Evolutionary conservation across 1,140 invertebrate genomes (phyloP).

Genomic region (Bombus sibiricus): DNA sequence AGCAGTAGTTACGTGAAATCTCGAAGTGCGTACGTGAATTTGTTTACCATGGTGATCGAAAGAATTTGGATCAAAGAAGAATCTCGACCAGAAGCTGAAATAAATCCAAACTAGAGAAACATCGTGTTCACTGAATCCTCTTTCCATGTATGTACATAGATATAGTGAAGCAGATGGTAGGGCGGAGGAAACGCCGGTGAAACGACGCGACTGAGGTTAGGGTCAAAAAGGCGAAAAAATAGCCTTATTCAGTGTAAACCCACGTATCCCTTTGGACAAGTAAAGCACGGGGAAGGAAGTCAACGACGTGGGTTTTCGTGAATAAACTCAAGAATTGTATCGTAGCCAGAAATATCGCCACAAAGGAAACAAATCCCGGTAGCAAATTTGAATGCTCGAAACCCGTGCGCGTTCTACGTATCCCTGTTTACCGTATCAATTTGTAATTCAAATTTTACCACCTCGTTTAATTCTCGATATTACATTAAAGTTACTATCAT

Average conservation of each 20-base stretch:
- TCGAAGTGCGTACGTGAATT: constrained; percentile 29
- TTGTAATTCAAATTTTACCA: neutral
- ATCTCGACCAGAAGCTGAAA: constrained; percentile 7
- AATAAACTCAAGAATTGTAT: constrained; percentile 52
- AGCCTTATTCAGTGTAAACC: constrained; percentile 46
- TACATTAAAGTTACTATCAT: too few species aligned
- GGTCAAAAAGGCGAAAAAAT: constrained; percentile 44
- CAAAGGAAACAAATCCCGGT: constrained; percentile 11
- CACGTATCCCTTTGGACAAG: constrained; percentile 32
- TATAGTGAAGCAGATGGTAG: neutral
- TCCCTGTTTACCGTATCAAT: neutral
- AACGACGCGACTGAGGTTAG: constrained; percentile 23
- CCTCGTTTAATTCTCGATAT: too few species aligned
- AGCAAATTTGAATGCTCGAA: constrained; percentile 21
- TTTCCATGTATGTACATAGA: constrained; percentile 12
- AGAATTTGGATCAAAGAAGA: constrained; percentile 29
- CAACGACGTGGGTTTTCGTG: constrained; percentile 36
- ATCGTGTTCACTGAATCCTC: constrained; percentile 36
- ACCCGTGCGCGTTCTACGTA: neutral
- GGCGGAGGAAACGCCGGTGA: neutral
- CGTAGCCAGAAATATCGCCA: constrained; percentile 33
- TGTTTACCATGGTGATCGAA: constrained; percentile 30
- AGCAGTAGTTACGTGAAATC: neutral
- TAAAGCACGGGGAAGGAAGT: constrained; percentile 26
- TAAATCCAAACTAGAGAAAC: constrained; percentile 47